Evolutionary conservation across 1,140 invertebrate species (phyloP), one percentile per base, ranked within the genome.

Genomic region (Procambarus virginalis): DNA sequence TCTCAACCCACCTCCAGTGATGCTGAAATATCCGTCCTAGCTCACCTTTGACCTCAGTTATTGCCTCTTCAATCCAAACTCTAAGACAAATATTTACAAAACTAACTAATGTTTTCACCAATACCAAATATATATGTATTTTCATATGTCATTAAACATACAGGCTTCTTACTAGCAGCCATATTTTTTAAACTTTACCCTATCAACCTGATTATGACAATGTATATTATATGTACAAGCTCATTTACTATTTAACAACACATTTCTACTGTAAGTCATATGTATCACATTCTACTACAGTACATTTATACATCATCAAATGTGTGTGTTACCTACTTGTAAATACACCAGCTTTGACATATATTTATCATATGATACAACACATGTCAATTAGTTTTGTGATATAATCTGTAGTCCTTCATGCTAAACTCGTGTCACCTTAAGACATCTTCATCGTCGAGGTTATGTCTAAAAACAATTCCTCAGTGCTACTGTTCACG

Each of bases 1-100:
- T 58, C 87, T 34, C 76, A 60, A 87, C 88, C 81, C 77, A 77
- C 86, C 22, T 48, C 84, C 51, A 91, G 79, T 9, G 93, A 93
- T 75, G 92, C 93, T 22, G 92, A 93, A 80, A 93, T 92, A 70
- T 92, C 91, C 83, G 91, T 93, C 75, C 84, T 93, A 46, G 93
- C 93, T 34, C 93, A 93, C 84, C 92, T 93, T 77, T 93, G 92
- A 93, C 89, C 83, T 76, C 68, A 75, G 14, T 78, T 80, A 51
- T 55, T 90, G 76, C 76, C 89, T 75, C 60, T 22, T 55, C 70
- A 90, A 58, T 58, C 80, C 77, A 34, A 73, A 76, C 84, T 85
- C 46, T 85, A 75, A 85, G 45, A 58, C 51, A 58, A 60, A 77
- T 76, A 46, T 85, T 55, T 70, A 70, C 22, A 70, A 70, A n/a